Percentiles rank a stretch among this genome's conserved stretches.
Conservation (phyloP, 2,113 vertebrate genomes). For the Eptatretus burgeri region DNA sequence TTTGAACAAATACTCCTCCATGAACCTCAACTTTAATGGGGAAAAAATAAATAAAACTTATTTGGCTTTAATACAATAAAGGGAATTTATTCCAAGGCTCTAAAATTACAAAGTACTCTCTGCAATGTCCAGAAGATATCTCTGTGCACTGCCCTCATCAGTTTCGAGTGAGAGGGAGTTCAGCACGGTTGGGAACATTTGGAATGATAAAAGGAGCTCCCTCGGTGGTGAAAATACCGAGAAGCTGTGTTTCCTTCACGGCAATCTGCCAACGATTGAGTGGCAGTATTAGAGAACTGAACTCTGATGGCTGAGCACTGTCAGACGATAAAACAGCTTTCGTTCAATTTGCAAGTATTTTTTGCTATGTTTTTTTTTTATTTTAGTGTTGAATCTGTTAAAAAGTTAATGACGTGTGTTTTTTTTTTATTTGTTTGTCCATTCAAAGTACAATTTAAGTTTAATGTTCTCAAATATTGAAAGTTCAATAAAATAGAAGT, state of each 20-base stretch:
- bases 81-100: no score
- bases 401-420: not conserved
- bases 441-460: constrained; percentile 1
- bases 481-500: not conserved
- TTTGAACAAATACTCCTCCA: no score
- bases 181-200: no score
- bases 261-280: not conserved
- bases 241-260: not conserved
- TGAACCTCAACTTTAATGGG: no score
- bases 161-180: no score
- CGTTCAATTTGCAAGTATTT: constrained; percentile 3
- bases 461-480: not conserved
- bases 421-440: not conserved
- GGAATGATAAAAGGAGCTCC: no score
- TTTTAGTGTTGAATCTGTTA: constrained; percentile 1
- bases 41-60: no score
- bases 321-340: not conserved
- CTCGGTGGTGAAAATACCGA: not conserved
- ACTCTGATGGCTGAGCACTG: constrained; percentile 1
- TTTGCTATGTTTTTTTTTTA: no score
- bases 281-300: not conserved
- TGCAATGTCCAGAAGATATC: no score
- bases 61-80: no score
- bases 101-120: no score
- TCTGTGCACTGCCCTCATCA: no score